Conservation (phyloP, 2,888 invertebrate genomes). For the Tortricodes alternella region DNA sequence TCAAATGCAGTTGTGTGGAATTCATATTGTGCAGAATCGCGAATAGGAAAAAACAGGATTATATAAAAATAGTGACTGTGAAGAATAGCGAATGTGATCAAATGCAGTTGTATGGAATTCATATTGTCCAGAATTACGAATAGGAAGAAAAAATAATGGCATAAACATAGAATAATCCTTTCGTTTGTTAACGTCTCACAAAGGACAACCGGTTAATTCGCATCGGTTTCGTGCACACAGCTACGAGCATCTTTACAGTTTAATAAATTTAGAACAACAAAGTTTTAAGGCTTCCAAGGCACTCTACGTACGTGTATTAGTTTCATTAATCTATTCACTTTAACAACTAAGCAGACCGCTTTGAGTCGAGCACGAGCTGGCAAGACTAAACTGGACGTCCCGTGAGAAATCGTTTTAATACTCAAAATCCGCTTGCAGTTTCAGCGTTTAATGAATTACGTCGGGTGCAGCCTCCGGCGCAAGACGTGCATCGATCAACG, state of each 20-base stretch:
- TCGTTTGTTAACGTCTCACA: neutral
- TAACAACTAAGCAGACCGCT: slow-evolving; percentile 60
- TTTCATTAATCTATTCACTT: slow-evolving; percentile 67
- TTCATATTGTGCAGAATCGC: too few species aligned
- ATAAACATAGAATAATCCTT: too few species aligned
- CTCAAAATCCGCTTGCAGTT: slow-evolving; percentile 82
- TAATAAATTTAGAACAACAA: slow-evolving; percentile 30
- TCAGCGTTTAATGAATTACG: slow-evolving; percentile 83
- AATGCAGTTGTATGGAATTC: too few species aligned
- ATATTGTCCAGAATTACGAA: too few species aligned
- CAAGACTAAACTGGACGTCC: slow-evolving; percentile 70
- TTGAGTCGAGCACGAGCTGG: slow-evolving; percentile 50
- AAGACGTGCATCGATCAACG: slow-evolving; percentile 86
- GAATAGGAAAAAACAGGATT: too few species aligned
- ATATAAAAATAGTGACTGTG: too few species aligned
- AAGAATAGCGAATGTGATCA: too few species aligned
- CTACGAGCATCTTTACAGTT: slow-evolving; percentile 26
- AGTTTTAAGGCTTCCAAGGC: slow-evolving; percentile 28
- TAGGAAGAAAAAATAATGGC: too few species aligned
- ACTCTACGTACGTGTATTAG: slow-evolving; percentile 43
- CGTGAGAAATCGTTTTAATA: slow-evolving; percentile 82
- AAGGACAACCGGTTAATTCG: slow-evolving; percentile 2
- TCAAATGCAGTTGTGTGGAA: too few species aligned
- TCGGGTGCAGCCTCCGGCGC: slow-evolving; percentile 83
- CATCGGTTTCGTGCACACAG: slow-evolving; percentile 13